These are phyloP conservation scores for Nesoenas mayeri DNA, from an alignment of 2,113 vertebrate species.

Conservation along the genomic window DNA sequence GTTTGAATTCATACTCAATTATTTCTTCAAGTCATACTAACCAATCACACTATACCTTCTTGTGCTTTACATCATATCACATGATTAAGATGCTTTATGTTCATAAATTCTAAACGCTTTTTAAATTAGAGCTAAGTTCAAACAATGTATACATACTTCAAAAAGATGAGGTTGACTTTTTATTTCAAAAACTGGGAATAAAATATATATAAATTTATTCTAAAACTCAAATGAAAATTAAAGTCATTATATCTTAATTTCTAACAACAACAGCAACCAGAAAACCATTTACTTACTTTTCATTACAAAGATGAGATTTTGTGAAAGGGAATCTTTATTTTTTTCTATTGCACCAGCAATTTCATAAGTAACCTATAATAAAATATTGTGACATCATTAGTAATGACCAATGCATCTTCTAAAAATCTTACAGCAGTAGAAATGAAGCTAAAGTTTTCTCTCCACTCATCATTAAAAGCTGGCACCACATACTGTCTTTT, in stretches of 20 bases:
- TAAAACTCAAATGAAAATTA: neutral
- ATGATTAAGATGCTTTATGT: slow-evolving; percentile 12
- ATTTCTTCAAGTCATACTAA: neutral
- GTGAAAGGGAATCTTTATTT: slow-evolving; percentile 93
- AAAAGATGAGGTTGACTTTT: neutral
- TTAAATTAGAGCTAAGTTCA: slow-evolving; percentile 37
- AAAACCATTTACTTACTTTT: slow-evolving; percentile 87
- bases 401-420: neutral
- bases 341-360: slow-evolving; percentile 85
- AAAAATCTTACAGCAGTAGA: neutral
- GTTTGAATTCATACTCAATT: neutral
- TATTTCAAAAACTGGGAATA: neutral
- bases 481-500: neutral
- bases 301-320: slow-evolving; percentile 92
- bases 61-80: neutral
- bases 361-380: slow-evolving; percentile 88
- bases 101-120: slow-evolving; percentile 32
- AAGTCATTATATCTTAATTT: neutral
- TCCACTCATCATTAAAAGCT: neutral
- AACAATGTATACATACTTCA: neutral
- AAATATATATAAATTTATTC: neutral
- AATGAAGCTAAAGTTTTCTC: neutral
- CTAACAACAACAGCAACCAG: neutral
- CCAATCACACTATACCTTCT: neutral
- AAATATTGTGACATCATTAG: slow-evolving; percentile 60